Evolutionary conservation across 2,797 vertebrate species (phyloP).

Genomic region (Tadarida brasiliensis): DNA sequence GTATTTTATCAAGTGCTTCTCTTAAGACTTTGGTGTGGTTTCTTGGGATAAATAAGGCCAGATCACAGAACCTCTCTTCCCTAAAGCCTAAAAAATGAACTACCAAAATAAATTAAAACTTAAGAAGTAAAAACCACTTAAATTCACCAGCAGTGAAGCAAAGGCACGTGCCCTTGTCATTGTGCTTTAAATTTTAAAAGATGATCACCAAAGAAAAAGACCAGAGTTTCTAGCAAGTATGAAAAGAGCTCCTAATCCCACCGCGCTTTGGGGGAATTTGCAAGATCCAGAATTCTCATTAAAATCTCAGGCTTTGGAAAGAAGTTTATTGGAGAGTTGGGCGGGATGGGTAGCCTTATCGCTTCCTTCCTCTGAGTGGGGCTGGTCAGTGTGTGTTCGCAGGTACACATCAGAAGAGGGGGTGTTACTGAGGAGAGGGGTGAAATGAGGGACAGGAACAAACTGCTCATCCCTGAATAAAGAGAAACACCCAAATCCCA

Average conservation of each 20-base stretch:
- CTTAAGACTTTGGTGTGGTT: conserved; percentile 58
- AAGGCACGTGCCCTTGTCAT: background rate
- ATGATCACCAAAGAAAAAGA: background rate
- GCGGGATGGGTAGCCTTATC: background rate
- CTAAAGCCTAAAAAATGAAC: background rate
- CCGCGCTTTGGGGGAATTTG: background rate
- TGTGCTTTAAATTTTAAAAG: background rate
- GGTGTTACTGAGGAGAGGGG: background rate
- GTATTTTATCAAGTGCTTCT: conserved; percentile 83
- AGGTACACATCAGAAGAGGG: no score
- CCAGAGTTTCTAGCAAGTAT: background rate
- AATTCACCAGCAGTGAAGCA: background rate
- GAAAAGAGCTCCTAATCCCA: background rate
- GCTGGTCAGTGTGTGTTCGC: no score
- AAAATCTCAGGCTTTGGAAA: background rate
- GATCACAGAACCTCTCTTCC: background rate
- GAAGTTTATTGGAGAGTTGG: background rate
- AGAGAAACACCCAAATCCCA: background rate
- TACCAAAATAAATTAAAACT: conserved; percentile 9
- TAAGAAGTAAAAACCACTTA: background rate
- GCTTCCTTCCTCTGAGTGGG: background rate
- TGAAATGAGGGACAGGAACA: background rate
- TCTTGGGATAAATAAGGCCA: conserved; percentile 3
- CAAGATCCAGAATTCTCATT: conserved; percentile 6
- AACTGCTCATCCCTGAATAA: background rate